Percentiles rank a stretch among this genome's conserved stretches.
Conservation (phyloP, 2,113 vertebrate species). For the Geothlypis trichas region DNA sequence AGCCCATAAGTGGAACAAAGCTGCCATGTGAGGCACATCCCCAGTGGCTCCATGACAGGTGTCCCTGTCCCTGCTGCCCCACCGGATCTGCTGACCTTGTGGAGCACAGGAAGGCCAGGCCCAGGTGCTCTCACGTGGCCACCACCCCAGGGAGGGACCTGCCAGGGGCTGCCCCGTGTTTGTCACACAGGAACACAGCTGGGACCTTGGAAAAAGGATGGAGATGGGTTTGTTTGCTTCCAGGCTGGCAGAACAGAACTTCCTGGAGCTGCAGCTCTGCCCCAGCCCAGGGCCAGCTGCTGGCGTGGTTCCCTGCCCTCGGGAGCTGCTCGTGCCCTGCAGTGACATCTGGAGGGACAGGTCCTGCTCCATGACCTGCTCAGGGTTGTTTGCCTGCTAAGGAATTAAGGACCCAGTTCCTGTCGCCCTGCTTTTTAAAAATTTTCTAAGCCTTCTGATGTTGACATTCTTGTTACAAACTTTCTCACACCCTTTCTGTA, state of each 20-base stretch:
- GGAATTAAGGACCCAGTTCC: not conserved
- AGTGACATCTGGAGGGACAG: not conserved
- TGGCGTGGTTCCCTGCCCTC: rapidly evolving
- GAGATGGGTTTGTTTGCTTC: not conserved
- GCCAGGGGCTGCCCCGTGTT: not conserved
- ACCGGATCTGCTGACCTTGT: not conserved
- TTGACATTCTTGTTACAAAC: too few species aligned
- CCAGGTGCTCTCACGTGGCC: not conserved
- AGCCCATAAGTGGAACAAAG: not conserved
- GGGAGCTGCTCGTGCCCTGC: not conserved
- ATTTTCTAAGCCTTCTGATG: too few species aligned
- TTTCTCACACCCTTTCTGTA: too few species aligned
- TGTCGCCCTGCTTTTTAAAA: too few species aligned
- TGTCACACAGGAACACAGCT: not conserved
- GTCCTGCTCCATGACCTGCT: not conserved
- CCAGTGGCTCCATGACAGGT: not conserved
- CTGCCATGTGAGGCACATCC: not conserved
- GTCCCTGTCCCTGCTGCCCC: not conserved
- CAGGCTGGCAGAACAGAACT: not conserved
- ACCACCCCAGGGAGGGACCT: not conserved
- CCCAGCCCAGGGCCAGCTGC: not conserved
- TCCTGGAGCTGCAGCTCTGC: not conserved
- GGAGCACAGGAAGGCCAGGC: not conserved
- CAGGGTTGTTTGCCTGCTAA: not conserved
- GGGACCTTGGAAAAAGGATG: not conserved